phyloP scores from a whole-genome alignment of 2,888 invertebrate genomes.

The Trichogramma dendrolimi region DNA sequence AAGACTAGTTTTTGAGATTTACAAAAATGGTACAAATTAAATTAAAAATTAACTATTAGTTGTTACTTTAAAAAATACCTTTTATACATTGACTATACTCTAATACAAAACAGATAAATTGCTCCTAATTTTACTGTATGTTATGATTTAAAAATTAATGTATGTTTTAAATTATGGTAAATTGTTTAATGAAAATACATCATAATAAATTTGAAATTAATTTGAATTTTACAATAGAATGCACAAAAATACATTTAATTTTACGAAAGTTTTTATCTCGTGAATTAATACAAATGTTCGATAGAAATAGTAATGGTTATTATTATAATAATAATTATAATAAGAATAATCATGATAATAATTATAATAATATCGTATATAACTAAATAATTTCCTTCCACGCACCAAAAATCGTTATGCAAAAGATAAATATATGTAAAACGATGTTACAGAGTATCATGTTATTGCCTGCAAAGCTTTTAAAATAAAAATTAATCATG shows the following conservation, averaged over 20 bases:
- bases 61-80: constrained; percentile 14
- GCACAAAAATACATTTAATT: background rate
- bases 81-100: constrained; percentile 5
- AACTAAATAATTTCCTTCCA: constrained; percentile 16
- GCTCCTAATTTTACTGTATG: constrained; percentile 4
- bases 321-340: too few relatives aligned
- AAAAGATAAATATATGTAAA: too few relatives aligned
- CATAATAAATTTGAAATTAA: constrained; percentile 4
- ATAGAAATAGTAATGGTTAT: background rate
- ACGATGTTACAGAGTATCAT: too few relatives aligned
- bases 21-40: constrained; percentile 21
- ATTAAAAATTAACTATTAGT: constrained; percentile 22
- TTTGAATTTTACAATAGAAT: background rate
- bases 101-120: constrained; percentile 16
- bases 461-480: too few relatives aligned
- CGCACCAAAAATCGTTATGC: constrained; percentile 17
- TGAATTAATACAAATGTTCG: constrained; percentile 1
- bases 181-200: background rate
- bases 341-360: too few relatives aligned
- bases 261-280: background rate
- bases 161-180: constrained; percentile 5
- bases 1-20: constrained; percentile 30
- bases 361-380: too few relatives aligned
- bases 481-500: too few relatives aligned
- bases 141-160: background rate